Conservation (phyloP, 2,888 invertebrate species). For the Cryptocephalus moraei region DNA sequence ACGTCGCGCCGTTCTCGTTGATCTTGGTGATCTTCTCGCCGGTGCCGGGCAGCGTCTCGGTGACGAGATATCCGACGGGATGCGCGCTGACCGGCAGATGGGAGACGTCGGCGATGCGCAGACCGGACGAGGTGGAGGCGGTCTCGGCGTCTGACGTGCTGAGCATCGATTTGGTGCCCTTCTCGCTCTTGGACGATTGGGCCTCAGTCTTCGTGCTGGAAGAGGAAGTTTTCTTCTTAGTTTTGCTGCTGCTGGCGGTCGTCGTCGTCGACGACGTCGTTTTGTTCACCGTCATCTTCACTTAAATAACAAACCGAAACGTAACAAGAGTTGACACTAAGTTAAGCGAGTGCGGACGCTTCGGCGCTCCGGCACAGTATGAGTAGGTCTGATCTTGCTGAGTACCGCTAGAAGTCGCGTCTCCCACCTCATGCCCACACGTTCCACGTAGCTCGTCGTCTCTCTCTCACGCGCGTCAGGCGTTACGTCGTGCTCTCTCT, state of each 20-base stretch:
- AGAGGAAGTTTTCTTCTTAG: slow-evolving; percentile 22
- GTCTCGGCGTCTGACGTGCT: slow-evolving; percentile 20
- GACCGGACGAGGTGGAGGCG: slow-evolving; percentile 32
- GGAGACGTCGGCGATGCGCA: slow-evolving; percentile 36
- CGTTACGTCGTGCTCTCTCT: too few relatives aligned
- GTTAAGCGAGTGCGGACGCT: background rate
- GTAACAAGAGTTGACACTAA: background rate
- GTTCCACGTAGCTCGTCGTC: too few relatives aligned
- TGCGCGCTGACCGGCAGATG: slow-evolving; percentile 32
- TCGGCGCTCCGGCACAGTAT: background rate
- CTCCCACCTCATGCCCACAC: too few relatives aligned
- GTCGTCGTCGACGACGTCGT: slow-evolving; percentile 21
- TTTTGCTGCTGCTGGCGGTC: slow-evolving; percentile 14
- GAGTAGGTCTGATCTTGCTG: too few relatives aligned
- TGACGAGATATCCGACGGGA: slow-evolving; percentile 32
- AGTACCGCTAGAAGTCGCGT: too few relatives aligned
- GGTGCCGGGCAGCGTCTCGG: slow-evolving; percentile 32
- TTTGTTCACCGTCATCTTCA: slow-evolving; percentile 32
- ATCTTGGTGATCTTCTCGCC: slow-evolving; percentile 37
- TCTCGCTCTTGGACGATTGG: slow-evolving; percentile 16
- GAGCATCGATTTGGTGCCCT: slow-evolving; percentile 9
- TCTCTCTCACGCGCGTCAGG: too few relatives aligned
- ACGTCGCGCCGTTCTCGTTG: slow-evolving; percentile 28
- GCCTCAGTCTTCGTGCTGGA: slow-evolving; percentile 8
- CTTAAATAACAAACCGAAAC: background rate